Base-by-base conservation (phyloP, 2,888 invertebrate genomes). In the Taphrorychus bicolor region DNA sequence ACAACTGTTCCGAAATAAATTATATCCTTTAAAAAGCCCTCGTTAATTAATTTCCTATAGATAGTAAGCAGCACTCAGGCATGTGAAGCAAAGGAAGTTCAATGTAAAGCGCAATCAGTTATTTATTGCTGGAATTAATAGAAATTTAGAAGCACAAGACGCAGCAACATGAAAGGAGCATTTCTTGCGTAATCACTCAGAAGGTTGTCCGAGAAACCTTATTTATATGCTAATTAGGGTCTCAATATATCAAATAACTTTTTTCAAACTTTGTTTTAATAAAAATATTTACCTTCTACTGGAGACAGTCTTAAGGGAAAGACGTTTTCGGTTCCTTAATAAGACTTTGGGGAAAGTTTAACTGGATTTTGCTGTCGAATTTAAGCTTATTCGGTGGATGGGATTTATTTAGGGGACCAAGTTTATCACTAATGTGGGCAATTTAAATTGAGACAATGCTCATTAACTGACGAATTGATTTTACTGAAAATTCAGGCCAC, bases 41-140 rank as follows among this genome's bases (percentile, higher is more conserved):
- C 14, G 45, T 16, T 45, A 45, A 45, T 45, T 45, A 45, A 45
- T 45, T 45, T 45, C 16, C 14, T 5, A 17, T 17, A n/a, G n/a
- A n/a, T n/a, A 45, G 17, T 45, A 45, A 45, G 17, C 45, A 16
- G 45, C 45, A 32, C 32, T 45, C 45, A 45, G 16, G 45, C 16
- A 14, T 51, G 19, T 21, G 21, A 51, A 51, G 19, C 14, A 21
- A 51, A 22, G n/a, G 51, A 51, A 51, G 21, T 51, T 19, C 19
- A 51, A 14, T 19, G n/a, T 21, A 51, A 51, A 18, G 18, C 51
- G 51, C 19, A 51, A 51, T 51, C 51, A 51, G 51, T 51, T 51
- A 18, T 51, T 51, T 51, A 51, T 51, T 22, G 22, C 45, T 17
- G 17, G 22, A 18, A n/a, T 7, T 21, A 51, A 51, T 51, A 21